Evolutionary conservation across 2,797 vertebrate genomes (phyloP).

Genomic region (Pagetopsis macropterus): DNA sequence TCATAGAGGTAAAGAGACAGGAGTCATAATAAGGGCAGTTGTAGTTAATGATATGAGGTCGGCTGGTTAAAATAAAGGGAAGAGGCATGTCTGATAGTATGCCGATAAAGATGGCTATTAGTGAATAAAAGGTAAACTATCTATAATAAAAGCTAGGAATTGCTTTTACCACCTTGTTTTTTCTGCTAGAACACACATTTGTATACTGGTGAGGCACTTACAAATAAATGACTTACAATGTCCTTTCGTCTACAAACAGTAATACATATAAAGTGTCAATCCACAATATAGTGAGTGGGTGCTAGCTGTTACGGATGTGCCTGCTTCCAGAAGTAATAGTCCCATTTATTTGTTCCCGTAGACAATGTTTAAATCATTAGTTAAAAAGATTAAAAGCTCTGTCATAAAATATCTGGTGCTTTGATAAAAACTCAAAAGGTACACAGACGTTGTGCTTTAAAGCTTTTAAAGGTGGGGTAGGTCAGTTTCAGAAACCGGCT

Average conservation of each 20-base stretch:
- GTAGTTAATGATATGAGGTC: constrained; percentile 24
- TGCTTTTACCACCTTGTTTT: constrained; percentile 1
- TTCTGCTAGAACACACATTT: constrained; percentile 6
- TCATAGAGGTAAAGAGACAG: not conserved
- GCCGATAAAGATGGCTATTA: constrained; percentile 9
- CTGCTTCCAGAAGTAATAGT: not conserved
- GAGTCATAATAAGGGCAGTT: constrained; percentile 17
- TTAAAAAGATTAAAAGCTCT: not conserved
- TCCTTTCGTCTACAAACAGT: constrained; percentile 1
- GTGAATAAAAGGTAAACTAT: constrained; percentile 15
- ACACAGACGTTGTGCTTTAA: not conserved
- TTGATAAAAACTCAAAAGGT: not conserved
- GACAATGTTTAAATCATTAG: not conserved
- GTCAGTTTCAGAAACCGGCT: too few species aligned
- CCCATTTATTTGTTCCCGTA: not conserved
- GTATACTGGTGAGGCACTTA: not conserved
- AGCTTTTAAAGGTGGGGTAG: not conserved
- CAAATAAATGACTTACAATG: not conserved
- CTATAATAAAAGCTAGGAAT: not conserved
- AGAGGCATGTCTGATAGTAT: not conserved
- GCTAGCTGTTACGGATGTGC: not conserved
- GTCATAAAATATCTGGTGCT: not conserved
- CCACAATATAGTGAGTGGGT: not conserved
- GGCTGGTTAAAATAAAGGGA: constrained; percentile 11
- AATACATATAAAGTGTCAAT: not conserved